Conservation (phyloP, 2,113 vertebrate genomes). For the Coturnix japonica region DNA sequence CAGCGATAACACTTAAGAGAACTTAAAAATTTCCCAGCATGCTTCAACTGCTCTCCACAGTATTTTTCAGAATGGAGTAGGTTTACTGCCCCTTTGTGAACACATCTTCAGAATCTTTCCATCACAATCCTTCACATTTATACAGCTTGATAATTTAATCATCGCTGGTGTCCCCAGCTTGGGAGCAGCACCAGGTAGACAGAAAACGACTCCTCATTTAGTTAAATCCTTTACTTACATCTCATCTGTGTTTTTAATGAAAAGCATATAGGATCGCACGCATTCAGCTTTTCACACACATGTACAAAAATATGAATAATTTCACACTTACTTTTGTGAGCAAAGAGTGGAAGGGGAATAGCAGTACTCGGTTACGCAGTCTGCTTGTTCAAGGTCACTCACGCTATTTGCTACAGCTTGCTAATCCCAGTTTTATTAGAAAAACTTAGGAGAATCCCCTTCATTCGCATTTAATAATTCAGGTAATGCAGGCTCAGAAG, state of each 20-base stretch:
- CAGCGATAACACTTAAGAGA: background rate
- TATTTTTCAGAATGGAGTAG: background rate
- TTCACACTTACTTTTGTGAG: background rate
- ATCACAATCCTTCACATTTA: background rate
- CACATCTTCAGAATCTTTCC: background rate
- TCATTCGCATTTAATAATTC: slow-evolving; percentile 81
- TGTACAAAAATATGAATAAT: background rate
- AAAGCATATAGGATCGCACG: background rate
- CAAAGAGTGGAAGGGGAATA: background rate
- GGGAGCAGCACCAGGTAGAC: background rate
- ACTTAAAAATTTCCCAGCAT: background rate
- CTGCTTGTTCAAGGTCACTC: slow-evolving; percentile 71
- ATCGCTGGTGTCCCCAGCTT: background rate
- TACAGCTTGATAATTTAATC: background rate
- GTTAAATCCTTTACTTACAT: background rate
- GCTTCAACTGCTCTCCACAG: background rate
- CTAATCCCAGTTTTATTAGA: slow-evolving; percentile 79
- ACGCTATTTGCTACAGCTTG: slow-evolving; percentile 33
- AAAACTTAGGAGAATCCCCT: slow-evolving; percentile 77
- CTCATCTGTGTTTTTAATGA: background rate
- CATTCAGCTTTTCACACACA: background rate
- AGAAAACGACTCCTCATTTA: background rate
- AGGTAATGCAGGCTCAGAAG: slow-evolving; percentile 75
- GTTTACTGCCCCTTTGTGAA: background rate
- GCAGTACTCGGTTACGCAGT: slow-evolving; percentile 12